phyloP scores from a whole-genome alignment of 2,113 vertebrate species.

The Tachycineta bicolor region DNA sequence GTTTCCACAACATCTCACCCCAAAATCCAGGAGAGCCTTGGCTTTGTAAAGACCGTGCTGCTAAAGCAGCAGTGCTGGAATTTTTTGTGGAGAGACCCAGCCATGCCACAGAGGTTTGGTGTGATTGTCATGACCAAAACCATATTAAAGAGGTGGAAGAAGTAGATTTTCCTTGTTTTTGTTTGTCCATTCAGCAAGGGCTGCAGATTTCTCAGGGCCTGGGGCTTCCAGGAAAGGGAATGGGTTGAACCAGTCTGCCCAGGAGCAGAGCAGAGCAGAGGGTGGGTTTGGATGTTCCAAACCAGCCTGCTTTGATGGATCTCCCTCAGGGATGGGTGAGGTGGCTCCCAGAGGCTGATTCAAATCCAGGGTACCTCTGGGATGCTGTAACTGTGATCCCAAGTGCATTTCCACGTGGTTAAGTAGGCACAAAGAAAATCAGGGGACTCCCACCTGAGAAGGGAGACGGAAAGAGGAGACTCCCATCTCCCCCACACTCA shows the following conservation, averaged over 20 bases:
- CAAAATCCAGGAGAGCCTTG: background rate
- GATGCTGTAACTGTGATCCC: background rate
- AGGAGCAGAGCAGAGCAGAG: background rate
- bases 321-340: background rate
- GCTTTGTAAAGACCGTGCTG: background rate
- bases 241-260: background rate
- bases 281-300: background rate
- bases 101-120: background rate
- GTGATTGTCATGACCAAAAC: background rate
- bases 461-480: background rate
- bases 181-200: background rate
- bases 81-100: background rate
- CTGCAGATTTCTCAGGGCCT: background rate
- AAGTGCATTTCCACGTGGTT: background rate
- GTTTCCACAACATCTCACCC: background rate
- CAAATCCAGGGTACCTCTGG: background rate
- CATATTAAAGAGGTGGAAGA: background rate
- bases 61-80: background rate
- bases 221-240: background rate
- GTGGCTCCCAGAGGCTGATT: background rate
- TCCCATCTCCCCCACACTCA: accelerated
- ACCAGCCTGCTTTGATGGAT: background rate
- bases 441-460: background rate
- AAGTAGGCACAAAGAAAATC: background rate
- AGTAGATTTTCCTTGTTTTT: background rate